Evolutionary conservation across 1,140 invertebrate species (phyloP), one percentile per base, ranked within the genome.

Genomic region (Apis laboriosa): DNA sequence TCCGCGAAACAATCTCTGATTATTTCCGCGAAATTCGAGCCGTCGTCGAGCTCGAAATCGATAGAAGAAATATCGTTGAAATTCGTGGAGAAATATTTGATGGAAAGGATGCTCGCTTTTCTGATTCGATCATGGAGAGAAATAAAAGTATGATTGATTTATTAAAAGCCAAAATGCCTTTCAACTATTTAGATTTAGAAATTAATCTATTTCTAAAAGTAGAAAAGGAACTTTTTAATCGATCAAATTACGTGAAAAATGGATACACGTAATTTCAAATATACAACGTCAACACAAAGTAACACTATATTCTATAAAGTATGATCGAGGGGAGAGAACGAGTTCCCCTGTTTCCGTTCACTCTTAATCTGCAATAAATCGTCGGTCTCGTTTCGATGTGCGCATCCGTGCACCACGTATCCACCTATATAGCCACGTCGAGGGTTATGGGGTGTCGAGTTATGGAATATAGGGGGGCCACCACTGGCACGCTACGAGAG

Each of bases 401-500:
- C 76, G 67, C 86, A 64, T 84, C 80, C 84, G 82, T 79, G 61
- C 72, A 64, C 73, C 84, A 77, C 70, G 75, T 75, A 84, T 84
- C 87, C 75, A 68, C 61, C 60, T 68, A 5, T 43, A 73, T 49
- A 81, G 77, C 73, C 80, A 75, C 77, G 72, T 87, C 77, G 74
- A 86, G 84, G 79, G 77, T 80, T 88, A 79, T 84, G 67, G 82
- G 84, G 86, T 88, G 83, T 78, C 86, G 87, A 87, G 85, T 90
- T 90, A 89, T 90, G 89, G 89, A 90, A 90, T 85, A 87, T 71
- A 77, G 85, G 72, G 72, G 84, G 77, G 71, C 55, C 75, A 72
- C 51, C 73, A 49, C 78, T 66, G 77, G 80, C 67, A 43, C 21
- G 86, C 78, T 28, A 61, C 77, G 88, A 75, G 84, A 75, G 84